Percentiles rank a stretch among this genome's conserved stretches.
Evolutionary conservation across 2,888 invertebrate genomes (phyloP).

Genomic region (Ophion slaviceki): DNA sequence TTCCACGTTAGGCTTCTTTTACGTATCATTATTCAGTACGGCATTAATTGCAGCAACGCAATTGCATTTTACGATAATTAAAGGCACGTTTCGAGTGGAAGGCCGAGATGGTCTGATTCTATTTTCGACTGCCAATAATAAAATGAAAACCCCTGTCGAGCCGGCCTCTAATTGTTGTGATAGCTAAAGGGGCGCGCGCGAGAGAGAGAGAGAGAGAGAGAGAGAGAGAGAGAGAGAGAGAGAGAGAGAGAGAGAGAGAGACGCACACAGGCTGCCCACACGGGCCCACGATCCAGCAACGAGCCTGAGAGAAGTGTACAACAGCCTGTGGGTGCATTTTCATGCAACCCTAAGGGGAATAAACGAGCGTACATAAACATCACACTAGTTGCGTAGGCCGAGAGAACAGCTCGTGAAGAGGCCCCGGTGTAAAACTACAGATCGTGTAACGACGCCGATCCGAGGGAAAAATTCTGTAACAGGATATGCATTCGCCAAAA

Average conservation of each 20-base stretch:
- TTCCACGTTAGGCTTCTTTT: neutral
- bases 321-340: conserved; percentile 49
- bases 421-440: conserved; percentile 42
- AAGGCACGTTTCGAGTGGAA: conserved; percentile 30
- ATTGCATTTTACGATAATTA: conserved; percentile 36
- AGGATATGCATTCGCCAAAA: conserved; percentile 37
- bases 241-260: neutral
- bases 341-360: conserved; percentile 3
- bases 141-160: conserved; percentile 24
- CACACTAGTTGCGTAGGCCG: conserved; percentile 67
- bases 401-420: conserved; percentile 46
- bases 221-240: conserved; percentile 7
- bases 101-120: conserved; percentile 16
- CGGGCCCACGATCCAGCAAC: conserved; percentile 22
- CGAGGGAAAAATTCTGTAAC: conserved; percentile 44
- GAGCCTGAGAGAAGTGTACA: conserved; percentile 36
- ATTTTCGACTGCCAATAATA: conserved; percentile 1
- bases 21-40: neutral
- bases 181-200: conserved; percentile 5
- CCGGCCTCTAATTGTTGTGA: conserved; percentile 64
- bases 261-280: neutral
- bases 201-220: neutral
- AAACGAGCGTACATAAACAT: conserved; percentile 63
- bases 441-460: conserved; percentile 43
- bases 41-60: conserved; percentile 29